Percentiles rank a stretch among this genome's conserved stretches.
Evolutionary conservation across 2,797 vertebrate genomes (phyloP).

Genomic region (Setipinna tenuifilis): DNA sequence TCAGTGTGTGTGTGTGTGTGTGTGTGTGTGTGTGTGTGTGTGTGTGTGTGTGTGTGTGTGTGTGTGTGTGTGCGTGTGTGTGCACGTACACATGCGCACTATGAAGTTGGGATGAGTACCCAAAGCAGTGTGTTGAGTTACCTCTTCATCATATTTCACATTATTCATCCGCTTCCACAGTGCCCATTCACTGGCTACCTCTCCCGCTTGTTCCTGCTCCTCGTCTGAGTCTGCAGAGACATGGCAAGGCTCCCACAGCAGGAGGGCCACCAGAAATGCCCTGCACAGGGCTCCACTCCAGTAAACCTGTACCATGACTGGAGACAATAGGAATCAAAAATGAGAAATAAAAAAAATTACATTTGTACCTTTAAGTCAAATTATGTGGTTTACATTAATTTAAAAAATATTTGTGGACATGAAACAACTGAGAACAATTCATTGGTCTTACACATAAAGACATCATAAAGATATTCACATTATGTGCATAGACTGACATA

Average conservation of each 20-base stretch:
- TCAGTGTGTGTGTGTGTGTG: not conserved
- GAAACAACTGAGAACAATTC: not conserved
- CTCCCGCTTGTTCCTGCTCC: conserved; percentile 23
- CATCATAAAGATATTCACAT: not conserved
- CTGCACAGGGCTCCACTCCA: not conserved
- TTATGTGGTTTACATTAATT: not conserved
- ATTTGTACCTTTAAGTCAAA: not conserved
- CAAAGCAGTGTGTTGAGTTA: conserved; percentile 15
- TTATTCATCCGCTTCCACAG: conserved; percentile 71
- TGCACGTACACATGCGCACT: not conserved
- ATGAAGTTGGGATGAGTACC: not conserved
- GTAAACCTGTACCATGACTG: not conserved
- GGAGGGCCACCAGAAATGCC: conserved; percentile 53
- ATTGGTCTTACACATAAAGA: not conserved
- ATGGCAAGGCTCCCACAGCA: conserved; percentile 57
- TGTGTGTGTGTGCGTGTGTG: not conserved
- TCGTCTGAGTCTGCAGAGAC: conserved; percentile 74
- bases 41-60: not conserved
- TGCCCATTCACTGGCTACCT: conserved; percentile 62
- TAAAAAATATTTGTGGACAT: not conserved
- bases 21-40: not conserved
- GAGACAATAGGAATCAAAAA: not conserved
- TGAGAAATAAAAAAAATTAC: not conserved
- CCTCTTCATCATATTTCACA: conserved; percentile 68
- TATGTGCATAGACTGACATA: not conserved